Evolutionary conservation across 2,888 invertebrate species (phyloP).

Genomic region (Gymnocheta viridis): DNA sequence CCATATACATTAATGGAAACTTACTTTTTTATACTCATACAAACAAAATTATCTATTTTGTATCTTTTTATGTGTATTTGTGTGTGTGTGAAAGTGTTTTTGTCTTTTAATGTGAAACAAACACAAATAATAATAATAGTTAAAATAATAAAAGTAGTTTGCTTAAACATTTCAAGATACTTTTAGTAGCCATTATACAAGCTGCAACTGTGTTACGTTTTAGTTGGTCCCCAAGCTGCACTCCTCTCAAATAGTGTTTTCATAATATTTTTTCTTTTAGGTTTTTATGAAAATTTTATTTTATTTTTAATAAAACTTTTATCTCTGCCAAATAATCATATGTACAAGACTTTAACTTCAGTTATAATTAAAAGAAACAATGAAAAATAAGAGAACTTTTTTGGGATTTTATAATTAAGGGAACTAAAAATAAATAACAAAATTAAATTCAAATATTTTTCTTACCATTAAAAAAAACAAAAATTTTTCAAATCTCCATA

Average conservation of each 20-base stretch:
- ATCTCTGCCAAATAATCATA: too few relatives aligned
- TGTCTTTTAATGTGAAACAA: neutral
- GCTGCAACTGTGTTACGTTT: constrained; percentile 7
- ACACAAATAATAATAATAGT: neutral
- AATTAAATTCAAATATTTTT: too few relatives aligned
- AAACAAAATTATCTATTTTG: constrained; percentile 35
- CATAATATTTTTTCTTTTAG: neutral
- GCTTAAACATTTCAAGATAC: constrained; percentile 53
- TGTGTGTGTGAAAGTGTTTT: constrained; percentile 9
- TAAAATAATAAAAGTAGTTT: constrained; percentile 47
- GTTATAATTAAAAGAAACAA: too few relatives aligned
- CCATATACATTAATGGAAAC: constrained; percentile 35
- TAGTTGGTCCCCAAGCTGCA: constrained; percentile 49
- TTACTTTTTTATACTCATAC: constrained; percentile 12
- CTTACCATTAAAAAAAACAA: too few relatives aligned
- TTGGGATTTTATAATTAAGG: too few relatives aligned
- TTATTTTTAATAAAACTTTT: constrained; percentile 8
- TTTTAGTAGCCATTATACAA: constrained; percentile 46
- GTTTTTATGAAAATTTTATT: neutral
- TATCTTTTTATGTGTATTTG: neutral
- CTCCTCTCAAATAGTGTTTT: constrained; percentile 46
- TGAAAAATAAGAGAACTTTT: too few relatives aligned
- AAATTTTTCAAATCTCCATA: too few relatives aligned
- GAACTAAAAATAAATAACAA: too few relatives aligned
- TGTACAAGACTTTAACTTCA: too few relatives aligned